phyloP scores from a whole-genome alignment of 2,888 invertebrate genomes.

The Tanaodytes sp. region DNA sequence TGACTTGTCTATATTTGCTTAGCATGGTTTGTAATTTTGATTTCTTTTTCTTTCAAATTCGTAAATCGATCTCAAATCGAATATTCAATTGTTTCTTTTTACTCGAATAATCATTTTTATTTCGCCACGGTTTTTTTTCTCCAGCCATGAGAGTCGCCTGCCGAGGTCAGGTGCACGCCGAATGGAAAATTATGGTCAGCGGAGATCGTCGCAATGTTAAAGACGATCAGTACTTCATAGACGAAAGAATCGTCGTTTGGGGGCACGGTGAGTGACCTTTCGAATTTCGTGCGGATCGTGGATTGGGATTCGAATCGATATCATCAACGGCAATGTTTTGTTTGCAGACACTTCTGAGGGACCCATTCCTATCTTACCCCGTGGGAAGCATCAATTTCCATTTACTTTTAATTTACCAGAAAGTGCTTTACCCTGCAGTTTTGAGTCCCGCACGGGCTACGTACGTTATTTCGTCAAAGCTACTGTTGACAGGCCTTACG shows the following conservation, averaged over 20 bases:
- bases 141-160: slow-evolving; percentile 81
- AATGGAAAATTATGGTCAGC: slow-evolving; percentile 83
- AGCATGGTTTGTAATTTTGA: slow-evolving; percentile 36
- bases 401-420: slow-evolving; percentile 82
- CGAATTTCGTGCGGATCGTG: too few species aligned
- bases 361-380: slow-evolving; percentile 79
- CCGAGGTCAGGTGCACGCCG: slow-evolving; percentile 83
- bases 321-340: too few species aligned
- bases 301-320: too few species aligned
- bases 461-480: slow-evolving; percentile 83
- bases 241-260: slow-evolving; percentile 82
- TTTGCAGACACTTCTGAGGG: slow-evolving; percentile 75
- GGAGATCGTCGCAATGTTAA: slow-evolving; percentile 83
- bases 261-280: slow-evolving; percentile 81
- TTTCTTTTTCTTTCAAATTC: slow-evolving; percentile 13
- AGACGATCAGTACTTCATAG: slow-evolving; percentile 85
- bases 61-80: not conserved
- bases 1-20: slow-evolving; percentile 33
- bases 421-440: slow-evolving; percentile 82
- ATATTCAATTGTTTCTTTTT: not conserved
- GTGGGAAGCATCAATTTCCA: slow-evolving; percentile 82
- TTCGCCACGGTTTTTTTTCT: too few species aligned
- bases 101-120: too few species aligned
- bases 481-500: slow-evolving; percentile 84
- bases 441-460: slow-evolving; percentile 83